Base-by-base conservation (phyloP, 2,113 vertebrate species). In the Pica pica region DNA sequence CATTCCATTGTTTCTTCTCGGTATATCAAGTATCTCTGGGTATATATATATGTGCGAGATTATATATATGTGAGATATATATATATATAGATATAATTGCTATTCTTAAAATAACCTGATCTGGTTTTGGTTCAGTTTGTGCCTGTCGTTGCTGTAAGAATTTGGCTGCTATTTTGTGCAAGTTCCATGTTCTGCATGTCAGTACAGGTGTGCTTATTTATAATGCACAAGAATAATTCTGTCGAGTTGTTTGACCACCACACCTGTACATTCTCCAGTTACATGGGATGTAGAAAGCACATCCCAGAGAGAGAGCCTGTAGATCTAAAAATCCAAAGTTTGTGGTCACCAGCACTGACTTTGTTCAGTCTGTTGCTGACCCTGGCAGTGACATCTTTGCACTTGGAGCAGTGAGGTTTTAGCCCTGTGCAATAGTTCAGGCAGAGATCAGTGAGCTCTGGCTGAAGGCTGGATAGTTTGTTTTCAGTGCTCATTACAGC, bases 1-100 rank as follows among this genome's bases (percentile, higher is more conserved):
- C 35, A 7, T 93, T 83, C 55, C 90, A 60, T 93, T 95, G 71
- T 95, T 95, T 80, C 75, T 96, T 85, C 78, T 85, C 5, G 4
- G 55, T 95, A 22, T 93, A 83, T 94, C 71, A 59, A 77, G 85
- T 93, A 46, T 75, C 76, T 83, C 64, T 86, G 82, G 24, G 49
- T 28, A 77, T 69, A 61, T 86, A 75, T 60, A 37, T 77, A 30
- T 49, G 9, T 56, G 28, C 3, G 15, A 28, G 28, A 55, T 33
- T 55, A 55, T 63, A 47, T 80, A 50, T 74, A n/a, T 60, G 11
- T 52, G 59, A 37, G 16, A 57, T 0, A 80, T 22, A 65, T 56
- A 59, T 57, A 47, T 47, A 84, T 75, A 28, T 95, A 41, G 39
- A 30, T 76, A 41, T 27, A 61, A 55, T 35, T 81, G 67, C 41